These are phyloP conservation scores for Tetheella fluctuosa DNA, from an alignment of 2,888 invertebrate genomes.

Conservation along the genomic window DNA sequence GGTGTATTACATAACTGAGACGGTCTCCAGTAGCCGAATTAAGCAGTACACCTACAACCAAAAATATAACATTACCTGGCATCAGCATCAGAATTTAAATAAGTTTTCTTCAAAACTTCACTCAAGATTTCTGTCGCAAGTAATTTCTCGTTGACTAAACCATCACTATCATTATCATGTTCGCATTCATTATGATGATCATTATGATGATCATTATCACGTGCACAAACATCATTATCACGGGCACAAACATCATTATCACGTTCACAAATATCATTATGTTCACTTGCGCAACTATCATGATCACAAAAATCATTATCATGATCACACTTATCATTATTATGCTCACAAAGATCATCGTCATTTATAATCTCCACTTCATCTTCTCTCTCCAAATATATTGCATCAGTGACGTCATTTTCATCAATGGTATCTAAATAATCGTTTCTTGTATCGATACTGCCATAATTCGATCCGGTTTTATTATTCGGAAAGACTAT, in stretches of 20 bases:
- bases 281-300: not conserved
- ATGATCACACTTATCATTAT: not conserved
- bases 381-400: slow-evolving; percentile 38
- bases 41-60: no score
- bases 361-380: slow-evolving; percentile 45
- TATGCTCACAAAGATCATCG: slow-evolving; percentile 26
- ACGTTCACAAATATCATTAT: not conserved
- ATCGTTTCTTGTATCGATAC: slow-evolving; percentile 45
- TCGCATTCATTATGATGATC: not conserved
- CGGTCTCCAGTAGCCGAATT: no score
- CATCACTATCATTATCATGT: slow-evolving; percentile 45
- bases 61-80: slow-evolving; percentile 42
- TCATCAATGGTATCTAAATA: slow-evolving; percentile 66
- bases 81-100: slow-evolving; percentile 33
- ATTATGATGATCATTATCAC: not conserved
- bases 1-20: no score
- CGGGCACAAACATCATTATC: no score
- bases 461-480: slow-evolving; percentile 27
- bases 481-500: slow-evolving; percentile 49
- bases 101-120: slow-evolving; percentile 22
- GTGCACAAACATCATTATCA: slow-evolving; percentile 12
- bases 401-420: slow-evolving; percentile 45
- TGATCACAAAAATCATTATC: slow-evolving; percentile 10
- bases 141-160: slow-evolving; percentile 44
- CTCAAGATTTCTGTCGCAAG: slow-evolving; percentile 27